Percentiles rank a stretch among this genome's conserved stretches.
phyloP scores from a whole-genome alignment of 1,140 invertebrate species.

The Formica selysi region DNA sequence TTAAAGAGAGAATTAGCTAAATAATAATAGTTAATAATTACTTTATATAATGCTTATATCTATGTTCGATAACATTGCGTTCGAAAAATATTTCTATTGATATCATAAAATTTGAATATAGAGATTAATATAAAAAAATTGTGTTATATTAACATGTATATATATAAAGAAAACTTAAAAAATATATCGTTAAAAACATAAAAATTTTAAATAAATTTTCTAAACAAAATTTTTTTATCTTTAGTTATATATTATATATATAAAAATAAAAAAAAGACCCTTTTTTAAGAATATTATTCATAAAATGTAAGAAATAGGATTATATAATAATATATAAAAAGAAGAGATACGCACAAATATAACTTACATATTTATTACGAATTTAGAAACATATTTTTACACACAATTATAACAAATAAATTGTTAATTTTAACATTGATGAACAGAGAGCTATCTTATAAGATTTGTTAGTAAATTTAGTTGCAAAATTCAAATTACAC shows the following conservation, averaged over 20 bases:
- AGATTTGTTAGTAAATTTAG: not conserved
- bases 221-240: no score
- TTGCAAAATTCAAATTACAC: not conserved
- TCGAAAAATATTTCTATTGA: not conserved
- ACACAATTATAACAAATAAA: not conserved
- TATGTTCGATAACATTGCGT: not conserved
- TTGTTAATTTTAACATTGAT: not conserved
- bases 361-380: not conserved
- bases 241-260: no score
- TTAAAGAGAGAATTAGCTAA: not conserved
- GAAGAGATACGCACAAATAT: not conserved
- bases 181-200: no score
- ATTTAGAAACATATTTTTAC: slow-evolving; percentile 8
- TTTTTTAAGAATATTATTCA: not conserved
- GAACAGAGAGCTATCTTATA: not conserved
- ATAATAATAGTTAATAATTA: not conserved
- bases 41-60: not conserved
- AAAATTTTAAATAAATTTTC: no score
- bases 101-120: not conserved
- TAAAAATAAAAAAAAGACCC: no score
- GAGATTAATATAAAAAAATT: not conserved
- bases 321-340: not conserved
- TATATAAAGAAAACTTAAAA: no score
- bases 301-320: slow-evolving; percentile 1
- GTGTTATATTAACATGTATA: no score